These are phyloP conservation scores for Samia ricini DNA, from an alignment of 1,140 invertebrate genomes.

Conservation along the genomic window DNA sequence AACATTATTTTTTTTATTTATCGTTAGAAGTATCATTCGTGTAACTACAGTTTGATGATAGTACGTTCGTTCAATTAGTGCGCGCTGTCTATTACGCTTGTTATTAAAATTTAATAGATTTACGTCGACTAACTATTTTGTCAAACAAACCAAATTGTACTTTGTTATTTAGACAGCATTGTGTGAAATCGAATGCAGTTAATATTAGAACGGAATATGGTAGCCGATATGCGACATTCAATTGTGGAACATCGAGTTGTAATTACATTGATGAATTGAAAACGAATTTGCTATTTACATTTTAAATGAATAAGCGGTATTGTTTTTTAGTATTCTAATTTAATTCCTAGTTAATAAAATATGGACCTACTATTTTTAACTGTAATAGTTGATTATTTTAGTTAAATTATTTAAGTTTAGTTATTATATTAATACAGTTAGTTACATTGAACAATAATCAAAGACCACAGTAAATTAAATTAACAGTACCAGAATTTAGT, in stretches of 20 bases:
- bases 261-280: slow-evolving; percentile 3
- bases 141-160: not conserved
- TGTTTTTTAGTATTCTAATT: not conserved
- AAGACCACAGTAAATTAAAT: too few relatives aligned
- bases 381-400: not conserved
- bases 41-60: slow-evolving; percentile 39
- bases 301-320: slow-evolving; percentile 1
- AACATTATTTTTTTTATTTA: not conserved
- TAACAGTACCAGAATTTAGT: too few relatives aligned
- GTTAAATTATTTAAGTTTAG: too few relatives aligned
- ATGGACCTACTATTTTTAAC: not conserved
- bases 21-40: slow-evolving; percentile 16
- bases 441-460: too few relatives aligned
- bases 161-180: not conserved
- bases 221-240: slow-evolving; percentile 1
- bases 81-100: slow-evolving; percentile 39
- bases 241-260: slow-evolving; percentile 5
- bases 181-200: slow-evolving; percentile 3
- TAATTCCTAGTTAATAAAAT: not conserved
- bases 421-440: too few relatives aligned
- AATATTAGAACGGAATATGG: not conserved
- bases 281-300: slow-evolving; percentile 5
- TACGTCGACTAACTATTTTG: slow-evolving; percentile 11
- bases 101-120: slow-evolving; percentile 37
- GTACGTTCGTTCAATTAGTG: slow-evolving; percentile 45